Conservation (phyloP, 2,113 vertebrate species). For the Cephalophus harveyi region DNA sequence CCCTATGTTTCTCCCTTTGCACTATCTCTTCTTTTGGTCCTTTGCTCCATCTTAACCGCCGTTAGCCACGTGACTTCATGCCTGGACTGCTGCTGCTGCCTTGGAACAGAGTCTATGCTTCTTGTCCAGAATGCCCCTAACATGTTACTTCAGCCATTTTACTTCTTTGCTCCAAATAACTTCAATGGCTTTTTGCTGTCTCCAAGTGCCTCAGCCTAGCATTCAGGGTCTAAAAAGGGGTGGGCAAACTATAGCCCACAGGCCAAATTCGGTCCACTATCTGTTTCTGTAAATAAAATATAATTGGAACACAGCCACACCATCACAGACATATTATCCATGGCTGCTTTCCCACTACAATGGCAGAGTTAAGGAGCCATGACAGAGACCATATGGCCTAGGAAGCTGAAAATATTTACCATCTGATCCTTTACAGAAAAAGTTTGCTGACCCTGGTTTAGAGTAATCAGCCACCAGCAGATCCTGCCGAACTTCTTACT, state of each 20-base stretch:
- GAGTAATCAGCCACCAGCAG: not conserved
- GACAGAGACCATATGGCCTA: not conserved
- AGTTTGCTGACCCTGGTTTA: not conserved
- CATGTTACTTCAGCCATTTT: not conserved
- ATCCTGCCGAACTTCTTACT: not conserved
- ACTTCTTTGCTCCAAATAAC: constrained; percentile 14
- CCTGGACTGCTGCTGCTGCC: not conserved
- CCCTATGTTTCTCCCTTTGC: not conserved
- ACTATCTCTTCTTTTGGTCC: not conserved
- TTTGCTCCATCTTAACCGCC: not conserved
- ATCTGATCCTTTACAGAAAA: not conserved
- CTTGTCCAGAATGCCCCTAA: not conserved
- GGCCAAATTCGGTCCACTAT: not conserved
- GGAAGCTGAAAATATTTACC: not conserved
- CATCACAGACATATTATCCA: not conserved
- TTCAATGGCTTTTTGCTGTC: not conserved
- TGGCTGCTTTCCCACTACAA: not conserved
- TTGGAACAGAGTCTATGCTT: not conserved
- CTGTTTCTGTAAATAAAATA: not conserved
- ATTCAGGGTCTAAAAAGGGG: not conserved
- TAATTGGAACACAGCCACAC: not conserved
- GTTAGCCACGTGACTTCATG: not conserved
- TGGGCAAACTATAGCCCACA: not conserved
- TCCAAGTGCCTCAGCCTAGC: not conserved
- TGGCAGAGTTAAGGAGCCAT: not conserved